Percentiles rank a stretch among this genome's conserved stretches.
These are phyloP conservation scores for Morone chrysops DNA, from an alignment of 2,113 vertebrate genomes.

Conservation along the genomic window DNA sequence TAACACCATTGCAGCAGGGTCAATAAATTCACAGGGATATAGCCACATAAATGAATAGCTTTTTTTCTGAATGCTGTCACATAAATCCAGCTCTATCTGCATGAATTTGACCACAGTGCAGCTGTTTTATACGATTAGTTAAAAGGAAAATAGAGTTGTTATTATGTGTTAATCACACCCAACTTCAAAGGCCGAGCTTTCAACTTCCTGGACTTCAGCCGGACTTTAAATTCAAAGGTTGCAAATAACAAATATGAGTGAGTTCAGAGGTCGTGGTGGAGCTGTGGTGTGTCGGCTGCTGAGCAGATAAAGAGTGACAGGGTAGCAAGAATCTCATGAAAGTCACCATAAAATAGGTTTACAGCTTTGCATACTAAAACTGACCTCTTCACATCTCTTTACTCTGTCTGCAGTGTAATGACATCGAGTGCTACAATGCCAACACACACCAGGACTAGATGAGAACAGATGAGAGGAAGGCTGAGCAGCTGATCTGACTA, in stretches of 20 bases:
- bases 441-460: constrained; percentile 31
- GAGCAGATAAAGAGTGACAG: constrained; percentile 76
- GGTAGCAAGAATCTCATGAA: constrained; percentile 69
- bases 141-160: constrained; percentile 58
- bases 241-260: constrained; percentile 52
- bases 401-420: constrained; percentile 46
- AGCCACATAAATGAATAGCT: constrained; percentile 48
- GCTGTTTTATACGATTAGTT: constrained; percentile 60
- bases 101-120: constrained; percentile 30
- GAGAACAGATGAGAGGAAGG: constrained; percentile 26
- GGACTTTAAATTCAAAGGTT: constrained; percentile 63
- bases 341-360: constrained; percentile 76
- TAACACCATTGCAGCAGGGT: constrained; percentile 49
- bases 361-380: constrained; percentile 70
- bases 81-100: constrained; percentile 27
- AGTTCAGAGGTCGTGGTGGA: constrained; percentile 69
- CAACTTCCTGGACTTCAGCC: constrained; percentile 72
- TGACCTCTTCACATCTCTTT: constrained; percentile 57
- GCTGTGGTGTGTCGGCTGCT: constrained; percentile 62
- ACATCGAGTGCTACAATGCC: constrained; percentile 21
- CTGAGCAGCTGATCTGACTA: constrained; percentile 26
- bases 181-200: constrained; percentile 74
- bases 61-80: constrained; percentile 35
- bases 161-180: constrained; percentile 65
- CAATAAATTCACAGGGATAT: constrained; percentile 53